Percentiles rank a stretch among this genome's conserved stretches.
Evolutionary conservation across 2,888 invertebrate species (phyloP).

Genomic region (Tachina fera): DNA sequence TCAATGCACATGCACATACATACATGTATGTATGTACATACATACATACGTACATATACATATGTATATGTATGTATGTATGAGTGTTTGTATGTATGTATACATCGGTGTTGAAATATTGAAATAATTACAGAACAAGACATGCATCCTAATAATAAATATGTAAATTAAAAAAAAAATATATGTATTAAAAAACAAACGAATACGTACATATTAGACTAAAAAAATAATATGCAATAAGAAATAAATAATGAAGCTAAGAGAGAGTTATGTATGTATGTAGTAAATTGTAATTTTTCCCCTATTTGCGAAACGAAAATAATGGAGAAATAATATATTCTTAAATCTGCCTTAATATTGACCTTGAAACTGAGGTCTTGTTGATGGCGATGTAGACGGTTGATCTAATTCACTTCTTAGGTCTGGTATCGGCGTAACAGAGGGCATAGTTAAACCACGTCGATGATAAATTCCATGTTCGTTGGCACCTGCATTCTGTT

Average conservation of each 20-base stretch:
- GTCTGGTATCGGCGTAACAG: constrained; percentile 93
- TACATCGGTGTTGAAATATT: neutral
- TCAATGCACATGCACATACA: constrained; percentile 1
- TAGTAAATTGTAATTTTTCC: constrained; percentile 20
- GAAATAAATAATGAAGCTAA: neutral
- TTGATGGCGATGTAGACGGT: constrained; percentile 81
- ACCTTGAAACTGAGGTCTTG: constrained; percentile 83
- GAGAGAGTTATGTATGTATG: constrained; percentile 20
- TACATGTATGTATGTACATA: constrained; percentile 6
- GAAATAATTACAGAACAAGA: constrained; percentile 44
- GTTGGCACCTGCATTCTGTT: constrained; percentile 85
- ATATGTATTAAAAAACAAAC: constrained; percentile 25
- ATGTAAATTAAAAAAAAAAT: constrained; percentile 23
- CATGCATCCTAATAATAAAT: constrained; percentile 48
- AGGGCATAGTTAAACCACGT: constrained; percentile 92
- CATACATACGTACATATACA: neutral
- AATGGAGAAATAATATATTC: constrained; percentile 39
- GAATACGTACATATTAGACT: constrained; percentile 5
- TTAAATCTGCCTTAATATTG: constrained; percentile 71
- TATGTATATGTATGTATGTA: neutral
- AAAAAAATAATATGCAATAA: constrained; percentile 27
- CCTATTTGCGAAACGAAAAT: constrained; percentile 47
- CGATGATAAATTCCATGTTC: constrained; percentile 93
- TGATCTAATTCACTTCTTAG: constrained; percentile 86
- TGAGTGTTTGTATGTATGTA: neutral